Base-by-base conservation (phyloP, 2,888 invertebrate species). In the Netelia fuscicornis region DNA sequence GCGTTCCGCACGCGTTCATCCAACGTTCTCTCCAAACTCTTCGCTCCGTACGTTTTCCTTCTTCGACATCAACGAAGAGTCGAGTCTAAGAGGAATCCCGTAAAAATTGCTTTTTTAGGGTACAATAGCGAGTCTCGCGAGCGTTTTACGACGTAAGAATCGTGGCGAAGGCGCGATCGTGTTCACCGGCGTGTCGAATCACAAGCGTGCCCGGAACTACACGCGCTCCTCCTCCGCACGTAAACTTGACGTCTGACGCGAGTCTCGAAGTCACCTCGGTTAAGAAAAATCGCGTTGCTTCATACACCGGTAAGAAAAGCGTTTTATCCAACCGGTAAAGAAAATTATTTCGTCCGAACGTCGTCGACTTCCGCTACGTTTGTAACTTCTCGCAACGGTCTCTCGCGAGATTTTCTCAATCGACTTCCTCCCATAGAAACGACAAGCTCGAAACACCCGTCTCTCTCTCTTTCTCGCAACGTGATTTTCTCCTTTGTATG, bases 101-200 rank as follows among this genome's bases (percentile, higher is more conserved):
- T 62, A 83, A 82, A 37, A 77, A 76, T 88, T 74, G 84, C 76
- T 83, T 77, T 74, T 60, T 81, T 56, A 79, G 58, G 67, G 79
- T 67, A 78, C 25, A 56, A 42, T 23, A 17, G 62, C 52, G 44
- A 58, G 78, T 9, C 9, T 65, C 48, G 60, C 23, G 30, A 37
- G 44, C 48, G 79, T 64, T 44, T 42, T 56, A 77, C 62, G 67
- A 64, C 72, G 60, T 52, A 76, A 64, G 58, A 68, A 13, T 52
- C 60, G 44, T 37, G 37, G 37, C 62, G 2, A 52, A 58, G 30
- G 48, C 25, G 68, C 64, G 76, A 62, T 37, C 37, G 37, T 37
- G 70, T 54, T 76, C 70, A 70, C 70, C 58, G 82, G 81, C 85
- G 78, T 85, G 75, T 85, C 85, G 81, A 79, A 85, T 85, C 60